Evolutionary conservation across 2,888 invertebrate species (phyloP).

Genomic region (Thecophora atra): DNA sequence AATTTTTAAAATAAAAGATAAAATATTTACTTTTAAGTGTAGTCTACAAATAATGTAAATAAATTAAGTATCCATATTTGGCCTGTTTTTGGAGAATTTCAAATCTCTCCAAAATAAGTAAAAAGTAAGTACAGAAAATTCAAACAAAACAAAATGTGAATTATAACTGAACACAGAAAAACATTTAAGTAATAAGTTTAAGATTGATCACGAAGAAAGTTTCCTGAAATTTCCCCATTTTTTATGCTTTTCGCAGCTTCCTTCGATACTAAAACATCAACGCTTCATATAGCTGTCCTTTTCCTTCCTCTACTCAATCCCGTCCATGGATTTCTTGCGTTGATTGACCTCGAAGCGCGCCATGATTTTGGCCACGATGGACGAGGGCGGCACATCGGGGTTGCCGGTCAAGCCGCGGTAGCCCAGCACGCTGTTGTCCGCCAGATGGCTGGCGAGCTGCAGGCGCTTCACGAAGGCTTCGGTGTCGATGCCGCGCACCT

Average conservation of each 20-base stretch:
- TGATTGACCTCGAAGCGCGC: conserved; percentile 74
- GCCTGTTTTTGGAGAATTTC: neutral
- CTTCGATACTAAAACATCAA: too few relatives aligned
- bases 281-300: too few relatives aligned
- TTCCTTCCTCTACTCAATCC: conserved; percentile 52
- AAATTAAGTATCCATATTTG: conserved; percentile 31
- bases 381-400: conserved; percentile 80
- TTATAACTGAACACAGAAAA: neutral
- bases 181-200: conserved; percentile 9
- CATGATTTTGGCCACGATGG: conserved; percentile 84
- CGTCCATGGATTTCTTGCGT: conserved; percentile 65
- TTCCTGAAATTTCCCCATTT: too few relatives aligned
- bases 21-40: neutral
- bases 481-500: conserved; percentile 79
- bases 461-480: conserved; percentile 79
- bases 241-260: too few relatives aligned
- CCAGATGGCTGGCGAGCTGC: conserved; percentile 76
- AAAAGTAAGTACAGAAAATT: neutral
- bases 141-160: neutral
- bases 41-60: neutral
- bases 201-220: neutral
- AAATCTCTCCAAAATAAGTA: neutral
- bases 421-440: conserved; percentile 79
- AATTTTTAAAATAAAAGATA: neutral
- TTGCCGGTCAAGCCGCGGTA: conserved; percentile 82